Conservation (phyloP, 2,113 vertebrate genomes). For the Ia io region DNA sequence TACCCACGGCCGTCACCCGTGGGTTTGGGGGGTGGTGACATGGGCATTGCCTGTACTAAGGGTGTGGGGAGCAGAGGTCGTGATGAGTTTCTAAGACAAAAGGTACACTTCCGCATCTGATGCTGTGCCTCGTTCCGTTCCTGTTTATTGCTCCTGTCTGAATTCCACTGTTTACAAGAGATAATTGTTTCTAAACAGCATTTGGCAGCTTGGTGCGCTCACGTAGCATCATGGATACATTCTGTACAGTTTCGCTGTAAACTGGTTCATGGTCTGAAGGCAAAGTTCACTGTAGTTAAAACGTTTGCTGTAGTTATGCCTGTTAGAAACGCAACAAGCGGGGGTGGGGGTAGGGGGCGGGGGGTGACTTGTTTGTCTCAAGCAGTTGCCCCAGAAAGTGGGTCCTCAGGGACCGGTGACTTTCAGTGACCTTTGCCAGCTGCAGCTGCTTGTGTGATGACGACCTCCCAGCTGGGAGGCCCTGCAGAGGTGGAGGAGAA, state of each 20-base stretch:
- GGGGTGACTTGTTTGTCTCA: not conserved
- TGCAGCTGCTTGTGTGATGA: fast-evolving
- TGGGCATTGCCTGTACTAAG: not conserved
- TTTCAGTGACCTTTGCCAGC: not conserved
- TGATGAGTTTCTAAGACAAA: not conserved
- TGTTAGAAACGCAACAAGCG: not conserved
- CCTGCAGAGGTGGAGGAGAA: no score
- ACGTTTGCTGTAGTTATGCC: fast-evolving
- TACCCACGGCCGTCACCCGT: fast-evolving
- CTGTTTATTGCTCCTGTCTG: constrained; percentile 4
- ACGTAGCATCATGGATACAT: fast-evolving
- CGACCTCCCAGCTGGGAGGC: not conserved
- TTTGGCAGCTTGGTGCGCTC: not conserved
- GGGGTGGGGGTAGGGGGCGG: fast-evolving
- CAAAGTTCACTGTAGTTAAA: not conserved
- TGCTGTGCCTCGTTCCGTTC: not conserved
- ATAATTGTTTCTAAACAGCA: not conserved
- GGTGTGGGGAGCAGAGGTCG: fast-evolving
- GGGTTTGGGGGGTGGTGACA: fast-evolving
- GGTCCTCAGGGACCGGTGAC: not conserved
- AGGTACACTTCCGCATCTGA: fast-evolving
- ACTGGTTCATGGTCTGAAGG: not conserved
- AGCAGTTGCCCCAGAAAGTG: not conserved
- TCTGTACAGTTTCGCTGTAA: fast-evolving
- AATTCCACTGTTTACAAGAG: not conserved